Base-by-base conservation (phyloP, 2,797 vertebrate species). In the Rachycentron canadum region DNA sequence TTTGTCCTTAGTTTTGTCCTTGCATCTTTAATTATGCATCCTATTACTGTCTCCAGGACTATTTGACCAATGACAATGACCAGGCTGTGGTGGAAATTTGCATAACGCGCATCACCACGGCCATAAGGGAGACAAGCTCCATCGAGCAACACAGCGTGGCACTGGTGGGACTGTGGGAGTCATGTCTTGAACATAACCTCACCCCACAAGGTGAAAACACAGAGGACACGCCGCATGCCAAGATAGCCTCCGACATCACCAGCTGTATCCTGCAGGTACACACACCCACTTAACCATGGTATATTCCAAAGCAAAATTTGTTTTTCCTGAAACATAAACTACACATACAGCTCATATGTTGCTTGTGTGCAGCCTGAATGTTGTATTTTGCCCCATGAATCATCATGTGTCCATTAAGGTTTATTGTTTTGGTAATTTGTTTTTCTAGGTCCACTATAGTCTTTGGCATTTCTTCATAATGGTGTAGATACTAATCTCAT, bases 51-150 rank as follows among this genome's bases (percentile, higher is more conserved):
- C 55, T 80, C 32, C 88, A 99, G 98, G 98, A 99, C 93, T 99
- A 99, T 83, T 92, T 96, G 90, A 97, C 88, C 87, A 99, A 97
- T 7, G 96, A 96, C 95, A 99, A 99, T 0, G 97, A 98, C 94
- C 98, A 99, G 93, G 97, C 98, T 0, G 98, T 99, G 90, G 97
- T 99, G 86, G 98, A 99, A 89, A 99, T 99, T 90, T 99, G 98
- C 91, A 94, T 99, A 87, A 99, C 96, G 0, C 95, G 98, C 41
- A 97, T 99, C 90, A 99, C 98, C 70, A 96, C 97, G 0, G 98
- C 98, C 69, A 96, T 99, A 77, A 92, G 97, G 71, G 97, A 97
- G 87, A 99, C 97, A 0, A 91, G 95, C 0, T 97, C 97, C 26
- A 98, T 99, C 6, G 96, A 98, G 17, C 94, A 81, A 25, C 98